These are phyloP conservation scores for Trididemnum nubilum DNA, from an alignment of 23 tunicate genomes.

Conservation along the genomic window DNA sequence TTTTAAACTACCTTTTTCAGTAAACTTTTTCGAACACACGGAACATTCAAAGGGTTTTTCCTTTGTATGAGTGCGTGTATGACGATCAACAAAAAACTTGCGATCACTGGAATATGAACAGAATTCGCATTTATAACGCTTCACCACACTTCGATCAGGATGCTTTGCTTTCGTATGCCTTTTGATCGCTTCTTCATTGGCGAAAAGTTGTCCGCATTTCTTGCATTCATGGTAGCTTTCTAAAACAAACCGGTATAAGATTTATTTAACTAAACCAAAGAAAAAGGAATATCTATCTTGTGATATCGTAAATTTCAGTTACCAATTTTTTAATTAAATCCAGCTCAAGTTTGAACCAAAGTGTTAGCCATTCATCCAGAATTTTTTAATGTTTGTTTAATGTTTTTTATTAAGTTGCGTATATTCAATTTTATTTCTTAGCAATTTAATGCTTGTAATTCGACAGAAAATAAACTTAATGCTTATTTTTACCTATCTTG, in stretches of 20 bases:
- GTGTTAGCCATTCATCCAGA: too few species aligned
- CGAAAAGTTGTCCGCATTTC: slow-evolving; percentile 32
- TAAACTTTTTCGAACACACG: slow-evolving; percentile 43
- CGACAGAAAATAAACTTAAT: too few species aligned
- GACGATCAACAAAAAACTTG: slow-evolving; percentile 4
- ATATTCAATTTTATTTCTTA: too few species aligned
- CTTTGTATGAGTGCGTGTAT: slow-evolving; percentile 31
- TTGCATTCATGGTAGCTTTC: slow-evolving; percentile 15
- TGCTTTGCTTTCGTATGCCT: slow-evolving; percentile 24
- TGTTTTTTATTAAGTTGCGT: too few species aligned
- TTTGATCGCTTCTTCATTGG: slow-evolving; percentile 11
- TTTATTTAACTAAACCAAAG: too few species aligned
- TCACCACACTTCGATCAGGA: slow-evolving; percentile 41
- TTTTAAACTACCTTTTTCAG: background rate
- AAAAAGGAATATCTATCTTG: too few species aligned
- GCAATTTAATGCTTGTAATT: too few species aligned
- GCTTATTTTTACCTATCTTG: too few species aligned
- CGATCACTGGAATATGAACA: slow-evolving; percentile 43
- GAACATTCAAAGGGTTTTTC: slow-evolving; percentile 44
- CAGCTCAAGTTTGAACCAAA: too few species aligned
- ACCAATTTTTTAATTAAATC: too few species aligned
- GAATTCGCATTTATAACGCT: slow-evolving; percentile 32
- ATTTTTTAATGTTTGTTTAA: too few species aligned
- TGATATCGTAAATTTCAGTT: too few species aligned
- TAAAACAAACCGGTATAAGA: background rate